Evolutionary conservation across 1,140 invertebrate species (phyloP).

Genomic region (Hylaeus volcanicus): DNA sequence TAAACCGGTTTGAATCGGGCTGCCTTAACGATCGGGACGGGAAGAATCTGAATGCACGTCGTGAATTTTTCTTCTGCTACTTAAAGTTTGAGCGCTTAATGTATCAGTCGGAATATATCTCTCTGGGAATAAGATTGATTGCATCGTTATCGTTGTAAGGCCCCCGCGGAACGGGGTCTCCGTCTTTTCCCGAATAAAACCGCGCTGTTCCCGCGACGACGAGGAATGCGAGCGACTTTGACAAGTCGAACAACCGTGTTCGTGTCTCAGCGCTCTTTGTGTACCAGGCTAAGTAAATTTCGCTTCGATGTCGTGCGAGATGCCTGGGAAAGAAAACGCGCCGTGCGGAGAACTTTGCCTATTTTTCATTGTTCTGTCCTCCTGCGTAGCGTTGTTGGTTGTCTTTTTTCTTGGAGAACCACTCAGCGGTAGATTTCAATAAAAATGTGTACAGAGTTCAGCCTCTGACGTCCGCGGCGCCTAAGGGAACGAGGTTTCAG

Average conservation of each 20-base stretch:
- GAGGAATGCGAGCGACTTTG: conserved; percentile 13
- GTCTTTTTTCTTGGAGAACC: not conserved
- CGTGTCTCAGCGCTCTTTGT: conserved; percentile 63
- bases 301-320: conserved; percentile 53
- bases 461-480: conserved; percentile 3
- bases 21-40: conserved; percentile 31
- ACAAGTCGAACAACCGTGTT: conserved; percentile 53
- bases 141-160: conserved; percentile 53
- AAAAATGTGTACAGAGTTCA: conserved; percentile 38
- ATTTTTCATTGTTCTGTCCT: conserved; percentile 7
- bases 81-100: conserved; percentile 53
- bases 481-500: no score
- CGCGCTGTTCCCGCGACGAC: conserved; percentile 12
- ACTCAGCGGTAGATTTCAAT: conserved; percentile 42
- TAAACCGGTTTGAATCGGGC: conserved; percentile 53
- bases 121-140: conserved; percentile 56
- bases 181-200: conserved; percentile 40
- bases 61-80: conserved; percentile 51
- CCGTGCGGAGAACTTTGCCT: conserved; percentile 19
- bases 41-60: conserved; percentile 32
- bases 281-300: conserved; percentile 72
- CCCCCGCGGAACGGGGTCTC: conserved; percentile 26
- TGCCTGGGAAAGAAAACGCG: conserved; percentile 60
- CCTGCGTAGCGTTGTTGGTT: not conserved
- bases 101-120: conserved; percentile 58